Percentiles rank a stretch among this genome's conserved stretches.
phyloP scores from a whole-genome alignment of 1,140 invertebrate genomes.

The Drosophila busckii region DNA sequence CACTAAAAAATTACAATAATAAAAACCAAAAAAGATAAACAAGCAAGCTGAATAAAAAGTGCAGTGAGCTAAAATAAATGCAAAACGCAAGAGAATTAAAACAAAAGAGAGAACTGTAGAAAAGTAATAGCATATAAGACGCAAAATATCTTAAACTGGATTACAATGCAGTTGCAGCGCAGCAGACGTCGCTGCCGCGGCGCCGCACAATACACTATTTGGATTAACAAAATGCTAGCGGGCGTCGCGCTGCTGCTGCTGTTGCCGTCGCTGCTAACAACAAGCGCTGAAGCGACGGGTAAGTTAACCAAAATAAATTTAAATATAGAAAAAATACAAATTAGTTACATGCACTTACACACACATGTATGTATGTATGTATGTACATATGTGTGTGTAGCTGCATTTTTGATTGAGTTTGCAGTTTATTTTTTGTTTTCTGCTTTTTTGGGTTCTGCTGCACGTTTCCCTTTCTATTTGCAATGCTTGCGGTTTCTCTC shows the following conservation, averaged over 20 bases:
- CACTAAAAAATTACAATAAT: slow-evolving; percentile 32
- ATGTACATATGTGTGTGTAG: slow-evolving; percentile 28
- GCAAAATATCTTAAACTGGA: slow-evolving; percentile 64
- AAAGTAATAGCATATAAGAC: slow-evolving; percentile 44
- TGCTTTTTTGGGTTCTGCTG: slow-evolving; percentile 34
- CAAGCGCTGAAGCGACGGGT: slow-evolving; percentile 59
- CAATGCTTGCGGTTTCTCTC: slow-evolving; percentile 13
- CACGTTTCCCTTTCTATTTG: slow-evolving; percentile 43
- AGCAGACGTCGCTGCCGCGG: slow-evolving; percentile 66
- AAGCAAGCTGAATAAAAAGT: slow-evolving; percentile 5
- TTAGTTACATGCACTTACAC: neutral
- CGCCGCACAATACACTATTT: slow-evolving; percentile 47
- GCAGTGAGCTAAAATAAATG: neutral
- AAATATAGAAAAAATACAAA: slow-evolving; percentile 3
- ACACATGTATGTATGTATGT: slow-evolving; percentile 30
- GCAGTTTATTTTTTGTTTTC: slow-evolving; percentile 38
- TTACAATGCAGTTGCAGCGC: slow-evolving; percentile 69
- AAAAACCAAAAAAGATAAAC: slow-evolving; percentile 11
- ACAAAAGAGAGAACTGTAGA: slow-evolving; percentile 10
- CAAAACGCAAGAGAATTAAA: neutral
- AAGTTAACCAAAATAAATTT: slow-evolving; percentile 27
- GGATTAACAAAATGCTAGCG: slow-evolving; percentile 64
- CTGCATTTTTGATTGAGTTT: slow-evolving; percentile 37
- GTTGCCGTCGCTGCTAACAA: slow-evolving; percentile 53
- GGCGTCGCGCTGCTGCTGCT: slow-evolving; percentile 51